Base-by-base conservation (phyloP, 2,113 vertebrate species). In the Beaufortia kweichowensis region DNA sequence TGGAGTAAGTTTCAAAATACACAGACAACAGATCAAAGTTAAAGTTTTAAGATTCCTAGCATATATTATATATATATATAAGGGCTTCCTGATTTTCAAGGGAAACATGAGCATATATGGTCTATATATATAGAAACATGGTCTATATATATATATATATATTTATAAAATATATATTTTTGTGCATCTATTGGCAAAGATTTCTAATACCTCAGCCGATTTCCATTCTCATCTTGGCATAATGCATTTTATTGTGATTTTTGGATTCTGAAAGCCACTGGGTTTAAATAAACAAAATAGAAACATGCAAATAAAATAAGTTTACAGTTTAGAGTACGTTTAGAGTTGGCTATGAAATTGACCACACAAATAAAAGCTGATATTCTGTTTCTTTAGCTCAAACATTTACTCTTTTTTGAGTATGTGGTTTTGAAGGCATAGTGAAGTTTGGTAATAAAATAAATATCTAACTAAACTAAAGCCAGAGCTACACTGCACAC, bases 391-490 rank as follows among this genome's bases (percentile, higher is more conserved):
- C 46, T 26, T 5, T 21, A 46, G 53, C 31, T 43, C 31, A 60
- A 77, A 56, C 12, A 19, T n/a, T 10, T 50, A 24, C 12, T 31
- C 59, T 67, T 77, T 19, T 17, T 60, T 26, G 10, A 29, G 4
- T 10, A 15, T n/a, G 48, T 21, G 50, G 67, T 33, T 70, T 35
- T 21, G 10, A 9, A 56, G 1, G 15, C 11, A 55, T 17, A 15
- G 48, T 7, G 69, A 81, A 75, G 29, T 55, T 41, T 77, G 76
- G 56, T 59, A 55, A n/a, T 68, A 61, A 61, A 75, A 76, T 59
- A 79, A 82, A 79, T 77, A 82, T 61, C 59, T 66, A 50, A 9
- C 63, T 33, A 43, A 50, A 9, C 63, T 33, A 43, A 53, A 76
- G 66, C n/a, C 41, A 62, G 57, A 9, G 1, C 31, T 43, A 23